phyloP scores from a whole-genome alignment of 2,797 vertebrate species.

The Odontamblyopus lacepedii region DNA sequence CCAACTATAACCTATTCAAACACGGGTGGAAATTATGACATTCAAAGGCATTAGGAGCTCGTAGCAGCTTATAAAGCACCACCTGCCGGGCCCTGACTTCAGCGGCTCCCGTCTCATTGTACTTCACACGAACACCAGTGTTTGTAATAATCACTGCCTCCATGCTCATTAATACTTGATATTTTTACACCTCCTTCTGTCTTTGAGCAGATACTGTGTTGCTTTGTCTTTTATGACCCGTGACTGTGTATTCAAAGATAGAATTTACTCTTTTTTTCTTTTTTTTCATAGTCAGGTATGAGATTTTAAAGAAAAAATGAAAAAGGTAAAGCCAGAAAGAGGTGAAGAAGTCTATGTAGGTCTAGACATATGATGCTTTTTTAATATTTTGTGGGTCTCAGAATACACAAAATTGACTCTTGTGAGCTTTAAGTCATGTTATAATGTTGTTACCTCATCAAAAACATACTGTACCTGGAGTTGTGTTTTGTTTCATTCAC shows the following conservation, averaged over 20 bases:
- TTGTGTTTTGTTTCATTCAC: too few relatives aligned
- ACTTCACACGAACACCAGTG: not conserved
- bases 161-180: conserved; percentile 11
- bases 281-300: conserved; percentile 9
- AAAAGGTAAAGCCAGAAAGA: too few relatives aligned
- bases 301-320: not conserved
- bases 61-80: conserved; percentile 22
- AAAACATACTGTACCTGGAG: too few relatives aligned
- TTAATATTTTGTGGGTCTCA: too few relatives aligned
- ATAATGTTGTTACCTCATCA: too few relatives aligned
- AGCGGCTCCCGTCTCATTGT: conserved; percentile 33
- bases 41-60: conserved; percentile 41
- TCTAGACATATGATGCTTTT: too few relatives aligned
- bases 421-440: too few relatives aligned
- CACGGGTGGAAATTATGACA: conserved; percentile 17
- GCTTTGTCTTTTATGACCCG: conserved; percentile 48
- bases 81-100: conserved; percentile 30
- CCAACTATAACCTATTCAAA: not conserved
- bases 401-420: too few relatives aligned
- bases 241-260: conserved; percentile 16
- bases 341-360: conserved; percentile 6
- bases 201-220: conserved; percentile 56
- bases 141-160: conserved; percentile 33
- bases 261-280: conserved; percentile 26
- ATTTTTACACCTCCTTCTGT: conserved; percentile 29